A percentile compares a stretch with the other conserved stretches of the same genome.
phyloP scores from a whole-genome alignment of 2,113 vertebrate genomes.

The Pipa parva region DNA sequence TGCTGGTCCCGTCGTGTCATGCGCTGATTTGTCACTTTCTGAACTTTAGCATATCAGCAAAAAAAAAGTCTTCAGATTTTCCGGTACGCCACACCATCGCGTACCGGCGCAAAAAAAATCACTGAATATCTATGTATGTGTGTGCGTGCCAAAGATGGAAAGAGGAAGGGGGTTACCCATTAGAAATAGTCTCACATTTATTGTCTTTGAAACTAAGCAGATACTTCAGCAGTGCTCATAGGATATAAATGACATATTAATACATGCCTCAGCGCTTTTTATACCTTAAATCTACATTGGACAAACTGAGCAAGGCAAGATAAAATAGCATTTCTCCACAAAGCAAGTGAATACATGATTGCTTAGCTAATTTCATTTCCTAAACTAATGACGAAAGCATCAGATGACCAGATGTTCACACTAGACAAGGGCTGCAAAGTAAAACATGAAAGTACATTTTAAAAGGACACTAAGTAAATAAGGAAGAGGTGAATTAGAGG shows the following conservation, averaged over 20 bases:
- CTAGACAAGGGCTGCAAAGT: background rate
- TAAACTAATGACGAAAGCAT: conserved; percentile 6
- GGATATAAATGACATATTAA: background rate
- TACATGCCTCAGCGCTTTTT: background rate
- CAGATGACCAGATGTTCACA: conserved; percentile 21
- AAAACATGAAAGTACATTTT: conserved; percentile 4
- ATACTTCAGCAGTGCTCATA: background rate
- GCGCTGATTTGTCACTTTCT: too few relatives aligned
- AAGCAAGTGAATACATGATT: conserved; percentile 2
- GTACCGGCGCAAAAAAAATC: too few relatives aligned
- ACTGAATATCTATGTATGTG: too few relatives aligned
- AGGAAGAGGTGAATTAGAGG: conserved; percentile 17
- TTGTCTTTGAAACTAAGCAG: background rate
- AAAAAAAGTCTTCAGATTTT: background rate
- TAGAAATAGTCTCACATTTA: background rate
- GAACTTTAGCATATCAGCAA: too few relatives aligned
- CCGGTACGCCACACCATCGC: too few relatives aligned
- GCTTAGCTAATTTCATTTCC: background rate
- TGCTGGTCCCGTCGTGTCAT: too few relatives aligned
- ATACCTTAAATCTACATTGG: background rate
- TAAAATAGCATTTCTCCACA: background rate
- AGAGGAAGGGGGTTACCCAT: background rate
- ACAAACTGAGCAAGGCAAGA: background rate
- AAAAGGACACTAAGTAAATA: conserved; percentile 16
- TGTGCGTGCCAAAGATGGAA: too few relatives aligned